phyloP scores from a whole-genome alignment of 2,797 vertebrate species.

The Varecia variegata region DNA sequence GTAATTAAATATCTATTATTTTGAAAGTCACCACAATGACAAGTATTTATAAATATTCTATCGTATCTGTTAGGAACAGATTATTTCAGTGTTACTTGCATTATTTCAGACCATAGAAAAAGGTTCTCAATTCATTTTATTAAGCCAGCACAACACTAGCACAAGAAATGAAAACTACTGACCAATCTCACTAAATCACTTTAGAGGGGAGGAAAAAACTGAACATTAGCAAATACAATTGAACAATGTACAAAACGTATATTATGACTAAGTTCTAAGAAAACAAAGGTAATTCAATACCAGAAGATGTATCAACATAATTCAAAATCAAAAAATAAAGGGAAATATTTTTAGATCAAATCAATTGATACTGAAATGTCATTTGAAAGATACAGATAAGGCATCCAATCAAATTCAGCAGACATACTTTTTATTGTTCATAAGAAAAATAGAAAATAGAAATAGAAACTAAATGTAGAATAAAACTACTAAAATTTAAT shows the following conservation, averaged over 20 bases:
- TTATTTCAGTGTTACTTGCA: not conserved
- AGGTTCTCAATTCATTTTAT: not conserved
- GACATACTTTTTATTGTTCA: not conserved
- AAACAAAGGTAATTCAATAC: not conserved
- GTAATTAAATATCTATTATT: not conserved
- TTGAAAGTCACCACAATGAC: not conserved
- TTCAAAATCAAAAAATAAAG: not conserved
- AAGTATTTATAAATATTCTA: not conserved
- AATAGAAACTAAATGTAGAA: not conserved
- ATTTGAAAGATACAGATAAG: not conserved
- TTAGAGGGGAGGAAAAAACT: not conserved
- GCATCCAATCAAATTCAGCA: not conserved
- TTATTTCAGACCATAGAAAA: not conserved
- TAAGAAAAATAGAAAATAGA: not conserved
- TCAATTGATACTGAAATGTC: not conserved
- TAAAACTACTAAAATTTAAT: not conserved
- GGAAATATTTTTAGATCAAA: not conserved
- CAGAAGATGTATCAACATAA: not conserved
- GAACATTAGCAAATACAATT: not conserved
- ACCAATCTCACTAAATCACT: not conserved
- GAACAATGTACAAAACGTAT: not conserved
- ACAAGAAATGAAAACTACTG: not conserved
- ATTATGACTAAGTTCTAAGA: not conserved
- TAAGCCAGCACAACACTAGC: not conserved
- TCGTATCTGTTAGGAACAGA: not conserved